A percentile compares a stretch with the other conserved stretches of the same genome.
phyloP scores from a whole-genome alignment of 2,113 vertebrate genomes.

The Tringa solitaria region DNA sequence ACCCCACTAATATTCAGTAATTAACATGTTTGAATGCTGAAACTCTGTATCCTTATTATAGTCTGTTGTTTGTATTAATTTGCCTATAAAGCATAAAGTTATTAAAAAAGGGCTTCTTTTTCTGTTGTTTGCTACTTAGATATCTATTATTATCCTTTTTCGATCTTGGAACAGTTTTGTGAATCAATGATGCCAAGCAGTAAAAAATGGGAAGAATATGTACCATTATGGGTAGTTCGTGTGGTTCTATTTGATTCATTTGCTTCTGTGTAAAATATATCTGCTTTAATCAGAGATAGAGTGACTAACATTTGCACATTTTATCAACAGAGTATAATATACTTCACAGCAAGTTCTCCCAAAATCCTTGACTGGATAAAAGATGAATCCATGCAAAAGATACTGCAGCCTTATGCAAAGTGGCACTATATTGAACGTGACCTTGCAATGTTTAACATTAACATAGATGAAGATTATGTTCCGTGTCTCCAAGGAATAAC shows the following conservation, averaged over 20 bases:
- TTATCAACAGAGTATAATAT: slow-evolving; percentile 89
- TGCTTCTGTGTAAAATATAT: neutral
- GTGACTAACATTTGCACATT: neutral
- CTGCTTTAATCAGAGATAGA: neutral
- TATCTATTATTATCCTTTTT: neutral
- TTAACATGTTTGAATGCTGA: neutral
- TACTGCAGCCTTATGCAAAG: slow-evolving; percentile 90
- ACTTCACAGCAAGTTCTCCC: slow-evolving; percentile 89
- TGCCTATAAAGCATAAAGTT: neutral
- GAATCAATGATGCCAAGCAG: neutral
- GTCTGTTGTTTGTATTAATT: neutral
- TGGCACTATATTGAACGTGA: slow-evolving; percentile 98
- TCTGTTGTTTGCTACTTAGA: neutral
- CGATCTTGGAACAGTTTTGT: neutral
- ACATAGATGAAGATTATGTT: slow-evolving; percentile 96
- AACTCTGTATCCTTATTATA: neutral
- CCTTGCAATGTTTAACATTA: slow-evolving; percentile 90
- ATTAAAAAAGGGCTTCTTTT: neutral
- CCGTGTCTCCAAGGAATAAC: slow-evolving; percentile 96
- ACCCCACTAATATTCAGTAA: neutral
- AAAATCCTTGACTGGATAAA: slow-evolving; percentile 90
- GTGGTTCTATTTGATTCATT: neutral
- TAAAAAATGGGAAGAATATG: neutral
- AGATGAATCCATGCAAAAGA: slow-evolving; percentile 82
- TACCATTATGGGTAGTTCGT: neutral